These are phyloP conservation scores for Lordiphosa stackelbergi DNA, from an alignment of 1,140 invertebrate genomes.

Conservation along the genomic window DNA sequence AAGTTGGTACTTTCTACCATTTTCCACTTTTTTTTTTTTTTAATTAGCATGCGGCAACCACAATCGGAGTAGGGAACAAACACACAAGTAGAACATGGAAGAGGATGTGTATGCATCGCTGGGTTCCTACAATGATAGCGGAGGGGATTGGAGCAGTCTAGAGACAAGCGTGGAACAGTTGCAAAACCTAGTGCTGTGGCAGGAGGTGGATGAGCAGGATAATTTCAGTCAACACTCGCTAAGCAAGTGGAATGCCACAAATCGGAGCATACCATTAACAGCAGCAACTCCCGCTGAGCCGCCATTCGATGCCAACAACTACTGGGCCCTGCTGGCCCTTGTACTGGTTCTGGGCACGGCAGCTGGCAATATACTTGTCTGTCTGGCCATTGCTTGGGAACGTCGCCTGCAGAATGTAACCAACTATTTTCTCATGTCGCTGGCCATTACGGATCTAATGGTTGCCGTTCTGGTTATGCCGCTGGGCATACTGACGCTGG, in stretches of 20 bases:
- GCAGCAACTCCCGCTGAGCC: slow-evolving; percentile 8
- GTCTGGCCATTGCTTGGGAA: slow-evolving; percentile 93
- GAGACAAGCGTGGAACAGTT: slow-evolving; percentile 39
- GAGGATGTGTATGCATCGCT: slow-evolving; percentile 67
- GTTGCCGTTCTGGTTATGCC: slow-evolving; percentile 95
- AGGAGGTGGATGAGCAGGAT: slow-evolving; percentile 7
- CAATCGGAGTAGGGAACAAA: slow-evolving; percentile 19
- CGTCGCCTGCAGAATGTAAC: slow-evolving; percentile 94
- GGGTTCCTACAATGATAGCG: slow-evolving; percentile 52
- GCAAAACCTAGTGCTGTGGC: slow-evolving; percentile 40
- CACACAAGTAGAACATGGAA: slow-evolving; percentile 50
- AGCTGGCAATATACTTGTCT: slow-evolving; percentile 95
- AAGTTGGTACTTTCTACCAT: slow-evolving; percentile 20
- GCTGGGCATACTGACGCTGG: slow-evolving; percentile 87
- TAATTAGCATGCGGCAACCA: slow-evolving; percentile 59
- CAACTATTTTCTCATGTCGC: slow-evolving; percentile 96
- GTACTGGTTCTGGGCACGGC: slow-evolving; percentile 91
- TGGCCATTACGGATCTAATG: slow-evolving; percentile 96
- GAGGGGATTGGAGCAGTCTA: slow-evolving; percentile 42
- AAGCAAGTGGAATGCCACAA: slow-evolving; percentile 42
- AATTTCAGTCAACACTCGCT: slow-evolving; percentile 32
- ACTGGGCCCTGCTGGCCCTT: slow-evolving; percentile 86
- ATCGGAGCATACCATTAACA: slow-evolving; percentile 17
- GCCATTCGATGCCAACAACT: slow-evolving; percentile 79
- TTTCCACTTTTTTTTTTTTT: slow-evolving; percentile 6